phyloP scores from a whole-genome alignment of 1,140 invertebrate genomes.

The Steinernema feltiae region DNA sequence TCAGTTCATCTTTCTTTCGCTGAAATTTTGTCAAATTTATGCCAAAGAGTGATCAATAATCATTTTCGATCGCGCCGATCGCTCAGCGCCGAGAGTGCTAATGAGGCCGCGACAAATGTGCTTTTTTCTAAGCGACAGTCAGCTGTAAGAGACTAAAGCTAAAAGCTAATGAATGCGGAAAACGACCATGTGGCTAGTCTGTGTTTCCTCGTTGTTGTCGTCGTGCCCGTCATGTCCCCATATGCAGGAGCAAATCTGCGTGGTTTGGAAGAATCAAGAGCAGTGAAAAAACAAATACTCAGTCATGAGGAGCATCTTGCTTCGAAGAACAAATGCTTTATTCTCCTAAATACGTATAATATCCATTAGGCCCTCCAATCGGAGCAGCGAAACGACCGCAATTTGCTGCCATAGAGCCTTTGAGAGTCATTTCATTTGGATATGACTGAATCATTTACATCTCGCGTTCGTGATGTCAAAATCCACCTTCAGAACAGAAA shows the following conservation, averaged over 20 bases:
- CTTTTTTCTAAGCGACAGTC: neutral
- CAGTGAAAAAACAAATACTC: neutral
- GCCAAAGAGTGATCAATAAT: neutral
- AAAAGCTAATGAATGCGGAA: neutral
- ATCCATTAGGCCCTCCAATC: constrained; percentile 6
- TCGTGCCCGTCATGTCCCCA: neutral
- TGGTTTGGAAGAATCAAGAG: neutral
- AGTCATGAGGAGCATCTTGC: neutral
- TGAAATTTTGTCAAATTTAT: neutral
- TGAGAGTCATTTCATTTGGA: neutral
- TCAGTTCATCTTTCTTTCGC: neutral
- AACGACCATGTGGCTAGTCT: constrained; percentile 3
- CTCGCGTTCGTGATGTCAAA: neutral
- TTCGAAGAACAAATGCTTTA: neutral
- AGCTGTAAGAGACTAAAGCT: neutral
- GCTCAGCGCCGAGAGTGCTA: neutral
- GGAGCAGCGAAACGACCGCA: neutral
- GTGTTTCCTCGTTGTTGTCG: no score
- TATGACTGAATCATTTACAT: neutral
- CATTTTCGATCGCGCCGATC: neutral
- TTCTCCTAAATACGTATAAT: neutral
- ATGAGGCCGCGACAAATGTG: neutral
- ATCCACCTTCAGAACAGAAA: neutral
- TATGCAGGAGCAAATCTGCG: neutral
- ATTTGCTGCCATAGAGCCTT: neutral